Conservation (phyloP, 2,888 invertebrate genomes). For the Parochlus steinenii region DNA sequence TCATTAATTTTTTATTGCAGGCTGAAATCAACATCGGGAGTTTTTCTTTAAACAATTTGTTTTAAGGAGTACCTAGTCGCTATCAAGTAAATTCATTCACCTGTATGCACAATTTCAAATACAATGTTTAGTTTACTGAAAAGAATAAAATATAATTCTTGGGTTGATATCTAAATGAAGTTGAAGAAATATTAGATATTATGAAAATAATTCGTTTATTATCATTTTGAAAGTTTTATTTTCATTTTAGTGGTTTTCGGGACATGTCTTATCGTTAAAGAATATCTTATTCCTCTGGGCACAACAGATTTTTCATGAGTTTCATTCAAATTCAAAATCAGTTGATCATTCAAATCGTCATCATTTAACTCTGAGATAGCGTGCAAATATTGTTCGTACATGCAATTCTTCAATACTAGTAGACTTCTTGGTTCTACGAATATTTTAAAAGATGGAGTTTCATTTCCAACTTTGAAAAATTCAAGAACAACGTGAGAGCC, state of each 20-base stretch:
- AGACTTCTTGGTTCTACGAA: slow-evolving; percentile 78
- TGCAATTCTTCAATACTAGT: slow-evolving; percentile 61
- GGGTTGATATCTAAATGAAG: too few species aligned
- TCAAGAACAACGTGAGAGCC: slow-evolving; percentile 84
- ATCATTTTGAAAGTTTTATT: slow-evolving; percentile 39
- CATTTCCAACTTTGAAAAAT: slow-evolving; percentile 43
- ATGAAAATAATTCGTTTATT: neutral
- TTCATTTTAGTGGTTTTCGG: slow-evolving; percentile 70
- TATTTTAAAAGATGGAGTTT: slow-evolving; percentile 44
- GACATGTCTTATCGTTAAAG: slow-evolving; percentile 63
- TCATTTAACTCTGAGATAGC: slow-evolving; percentile 55
- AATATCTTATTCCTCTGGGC: slow-evolving; percentile 35
- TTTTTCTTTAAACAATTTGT: too few species aligned
- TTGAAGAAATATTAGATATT: too few species aligned
- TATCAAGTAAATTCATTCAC: too few species aligned
- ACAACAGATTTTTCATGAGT: too few species aligned
- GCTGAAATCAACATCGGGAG: too few species aligned
- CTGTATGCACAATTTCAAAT: too few species aligned
- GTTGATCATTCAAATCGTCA: slow-evolving; percentile 43
- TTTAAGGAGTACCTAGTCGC: too few species aligned
- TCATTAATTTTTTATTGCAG: too few species aligned
- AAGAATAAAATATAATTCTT: too few species aligned
- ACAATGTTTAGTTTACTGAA: too few species aligned
- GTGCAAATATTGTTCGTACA: slow-evolving; percentile 76
- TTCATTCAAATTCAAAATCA: slow-evolving; percentile 44